These are phyloP conservation scores for Micropoecilia bifurca DNA, from an alignment of 2,797 vertebrate genomes.

Conservation along the genomic window DNA sequence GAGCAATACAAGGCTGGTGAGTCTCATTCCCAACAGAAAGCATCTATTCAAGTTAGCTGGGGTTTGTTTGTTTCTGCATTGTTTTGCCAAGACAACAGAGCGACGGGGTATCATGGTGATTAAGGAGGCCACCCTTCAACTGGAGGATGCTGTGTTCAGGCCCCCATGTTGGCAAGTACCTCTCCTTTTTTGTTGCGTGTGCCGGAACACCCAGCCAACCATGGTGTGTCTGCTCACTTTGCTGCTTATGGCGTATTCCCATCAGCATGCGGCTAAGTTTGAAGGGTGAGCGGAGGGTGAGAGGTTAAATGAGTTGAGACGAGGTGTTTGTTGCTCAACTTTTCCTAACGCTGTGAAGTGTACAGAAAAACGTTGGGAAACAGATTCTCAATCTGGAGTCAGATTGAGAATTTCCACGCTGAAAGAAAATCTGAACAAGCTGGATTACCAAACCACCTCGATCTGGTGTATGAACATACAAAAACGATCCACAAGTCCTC, in stretches of 20 bases:
- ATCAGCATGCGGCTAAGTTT: constrained; percentile 25
- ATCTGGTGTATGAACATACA: constrained; percentile 8
- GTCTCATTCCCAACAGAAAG: constrained; percentile 47
- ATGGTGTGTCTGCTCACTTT: constrained; percentile 21
- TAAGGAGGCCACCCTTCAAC: constrained; percentile 62
- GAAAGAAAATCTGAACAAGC: background rate
- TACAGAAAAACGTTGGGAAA: background rate
- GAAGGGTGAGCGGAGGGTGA: background rate
- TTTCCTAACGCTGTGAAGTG: background rate
- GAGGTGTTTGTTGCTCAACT: background rate
- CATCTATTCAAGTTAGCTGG: constrained; percentile 55
- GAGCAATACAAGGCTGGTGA: constrained; percentile 34
- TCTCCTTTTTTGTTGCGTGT: constrained; percentile 32
- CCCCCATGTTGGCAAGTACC: constrained; percentile 56
- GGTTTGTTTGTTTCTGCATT: constrained; percentile 47
- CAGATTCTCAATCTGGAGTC: background rate
- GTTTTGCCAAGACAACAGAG: constrained; percentile 56
- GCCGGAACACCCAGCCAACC: background rate
- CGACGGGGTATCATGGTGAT: constrained; percentile 64
- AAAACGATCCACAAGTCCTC: constrained; percentile 30
- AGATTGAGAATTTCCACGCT: background rate
- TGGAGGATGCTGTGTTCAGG: constrained; percentile 53
- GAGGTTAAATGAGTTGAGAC: constrained; percentile 20
- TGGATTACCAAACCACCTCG: background rate
- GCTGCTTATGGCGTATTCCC: constrained; percentile 37